phyloP scores from a whole-genome alignment of 2,888 invertebrate genomes.

The Zelleria hepariella region DNA sequence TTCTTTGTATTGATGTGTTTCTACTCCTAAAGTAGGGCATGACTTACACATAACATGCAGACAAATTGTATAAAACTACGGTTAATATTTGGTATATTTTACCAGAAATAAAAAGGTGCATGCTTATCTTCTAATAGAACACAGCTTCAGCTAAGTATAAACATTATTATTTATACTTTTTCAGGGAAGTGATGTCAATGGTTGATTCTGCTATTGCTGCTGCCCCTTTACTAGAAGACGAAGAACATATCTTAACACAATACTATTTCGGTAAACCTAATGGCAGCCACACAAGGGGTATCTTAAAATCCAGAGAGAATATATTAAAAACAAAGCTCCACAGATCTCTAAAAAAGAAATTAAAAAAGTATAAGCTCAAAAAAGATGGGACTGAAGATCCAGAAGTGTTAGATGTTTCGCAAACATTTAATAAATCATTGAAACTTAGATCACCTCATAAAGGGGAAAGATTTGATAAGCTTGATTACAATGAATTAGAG shows the following conservation, averaged over 20 bases:
- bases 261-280: neutral
- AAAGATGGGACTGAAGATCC: slow-evolving; percentile 56
- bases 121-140: too few species aligned
- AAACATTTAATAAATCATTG: slow-evolving; percentile 35
- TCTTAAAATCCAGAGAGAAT: slow-evolving; percentile 30
- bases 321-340: slow-evolving; percentile 37
- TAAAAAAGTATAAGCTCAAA: slow-evolving; percentile 54
- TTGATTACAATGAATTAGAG: slow-evolving; percentile 17
- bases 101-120: too few species aligned
- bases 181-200: slow-evolving; percentile 54
- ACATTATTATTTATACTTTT: slow-evolving; percentile 18
- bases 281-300: neutral
- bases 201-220: slow-evolving; percentile 18
- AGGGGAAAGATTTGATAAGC: slow-evolving; percentile 17
- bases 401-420: slow-evolving; percentile 55
- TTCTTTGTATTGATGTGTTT: too few species aligned
- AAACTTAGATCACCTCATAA: slow-evolving; percentile 43
- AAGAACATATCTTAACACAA: slow-evolving; percentile 13
- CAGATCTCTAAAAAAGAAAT: slow-evolving; percentile 42
- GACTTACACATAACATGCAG: too few species aligned
- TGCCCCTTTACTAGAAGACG: slow-evolving; percentile 10
- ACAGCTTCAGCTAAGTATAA: too few species aligned
- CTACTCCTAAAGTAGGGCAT: too few species aligned
- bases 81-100: too few species aligned
- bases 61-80: too few species aligned